These are phyloP conservation scores for Sinocyclocheilus anophthalmus DNA, from an alignment of 2,113 vertebrate genomes.

Conservation along the genomic window DNA sequence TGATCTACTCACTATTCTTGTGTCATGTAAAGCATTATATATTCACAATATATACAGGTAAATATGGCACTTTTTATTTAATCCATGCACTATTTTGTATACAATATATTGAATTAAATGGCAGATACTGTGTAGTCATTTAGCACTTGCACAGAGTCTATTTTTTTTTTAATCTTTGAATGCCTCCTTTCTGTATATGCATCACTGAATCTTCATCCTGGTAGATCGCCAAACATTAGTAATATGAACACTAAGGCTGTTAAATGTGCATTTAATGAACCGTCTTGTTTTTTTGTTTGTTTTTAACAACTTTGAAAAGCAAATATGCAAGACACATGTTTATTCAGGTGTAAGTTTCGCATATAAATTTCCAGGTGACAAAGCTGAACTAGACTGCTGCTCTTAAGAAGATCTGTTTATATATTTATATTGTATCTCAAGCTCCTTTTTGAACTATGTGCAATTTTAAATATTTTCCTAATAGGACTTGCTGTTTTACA, in stretches of 20 bases:
- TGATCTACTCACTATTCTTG: neutral
- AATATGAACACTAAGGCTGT: neutral
- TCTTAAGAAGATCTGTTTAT: slow-evolving; percentile 9
- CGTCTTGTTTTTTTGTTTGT: neutral
- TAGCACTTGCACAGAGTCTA: neutral
- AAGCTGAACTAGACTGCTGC: slow-evolving; percentile 26
- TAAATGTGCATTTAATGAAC: neutral
- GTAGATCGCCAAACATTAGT: neutral
- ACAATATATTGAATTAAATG: neutral
- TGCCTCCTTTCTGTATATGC: neutral
- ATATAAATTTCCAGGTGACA: slow-evolving; percentile 1
- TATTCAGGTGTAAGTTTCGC: neutral
- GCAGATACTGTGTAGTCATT: neutral
- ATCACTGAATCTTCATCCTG: neutral
- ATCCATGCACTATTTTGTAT: neutral
- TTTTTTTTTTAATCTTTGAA: neutral
- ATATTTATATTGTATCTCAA: slow-evolving; percentile 18
- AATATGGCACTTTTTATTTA: neutral
- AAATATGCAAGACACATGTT: neutral
- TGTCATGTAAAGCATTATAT: neutral
- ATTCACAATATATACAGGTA: neutral
- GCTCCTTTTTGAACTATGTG: neutral
- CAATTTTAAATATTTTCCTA: slow-evolving; percentile 28
- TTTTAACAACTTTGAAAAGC: neutral
- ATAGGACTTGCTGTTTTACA: neutral